Base-by-base conservation (phyloP, 2,888 invertebrate genomes). In the Campoletis raptor region DNA sequence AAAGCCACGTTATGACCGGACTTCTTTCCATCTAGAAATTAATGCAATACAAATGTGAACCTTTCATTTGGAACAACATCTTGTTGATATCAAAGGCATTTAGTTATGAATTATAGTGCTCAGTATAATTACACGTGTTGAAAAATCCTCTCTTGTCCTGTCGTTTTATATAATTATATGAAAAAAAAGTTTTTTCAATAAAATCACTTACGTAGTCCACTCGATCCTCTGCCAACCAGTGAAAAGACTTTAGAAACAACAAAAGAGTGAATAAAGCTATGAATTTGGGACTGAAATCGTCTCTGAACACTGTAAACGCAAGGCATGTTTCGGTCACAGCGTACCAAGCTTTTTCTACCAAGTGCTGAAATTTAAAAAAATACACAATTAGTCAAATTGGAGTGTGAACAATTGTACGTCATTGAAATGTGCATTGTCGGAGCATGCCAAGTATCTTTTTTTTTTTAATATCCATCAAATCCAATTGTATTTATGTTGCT, bases 261-360 rank as follows among this genome's bases (percentile, higher is more conserved):
- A 99, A 95, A 69, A 99, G 96, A 3, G 99, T 99, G 94, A 99
- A 99, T 83, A 99, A 95, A 42, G 99, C 99, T 91, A 99, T 98
- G 95, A 99, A 99, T 94, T 98, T 98, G 18, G 98, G 98, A 95
- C 98, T 99, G 94, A 99, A 99, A 94, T 99, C 99, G 95, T 99
- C 99, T 93, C 99, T 96, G 95, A 99, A 99, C 12, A 99, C 99
- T 64, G 99, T 99, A 94, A 99, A 99, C 12, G 99, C 99, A 92
- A 99, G 95, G 95, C 99, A 99, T 30, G 99, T 99, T 95, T 99
- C 99, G n/a, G 99, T 99, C 85, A 99, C 97, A 9, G 99, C 99
- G 95, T 99, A 99, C 99, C 99, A 99, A 70, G 99, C 98, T 90
- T 99, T 96, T 94, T 99, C 99, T 94, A 99, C 97, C 92, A 99